Conservation (phyloP, 37 sponge, comb jelly and placozoan species). For the Spongilla lacustris region DNA sequence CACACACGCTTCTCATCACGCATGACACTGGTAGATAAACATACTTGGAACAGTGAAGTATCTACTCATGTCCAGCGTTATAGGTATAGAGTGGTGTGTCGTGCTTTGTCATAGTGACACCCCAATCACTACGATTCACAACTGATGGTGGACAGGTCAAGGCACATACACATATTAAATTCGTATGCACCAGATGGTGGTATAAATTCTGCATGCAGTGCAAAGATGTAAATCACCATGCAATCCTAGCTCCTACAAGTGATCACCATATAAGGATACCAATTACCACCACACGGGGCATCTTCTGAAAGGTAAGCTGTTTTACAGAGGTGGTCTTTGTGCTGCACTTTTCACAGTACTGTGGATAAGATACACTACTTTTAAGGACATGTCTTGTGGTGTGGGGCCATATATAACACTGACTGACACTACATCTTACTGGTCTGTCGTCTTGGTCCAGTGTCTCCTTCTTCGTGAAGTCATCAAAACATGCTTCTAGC, state of each 20-base stretch:
- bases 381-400: too few relatives aligned
- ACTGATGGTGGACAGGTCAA: too few relatives aligned
- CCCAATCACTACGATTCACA: too few relatives aligned
- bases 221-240: too few relatives aligned
- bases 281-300: constrained; percentile 53
- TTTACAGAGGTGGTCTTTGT: constrained; percentile 32
- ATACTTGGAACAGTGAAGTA: too few relatives aligned
- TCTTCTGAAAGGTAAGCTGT: constrained; percentile 56
- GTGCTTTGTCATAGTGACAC: too few relatives aligned
- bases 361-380: neutral
- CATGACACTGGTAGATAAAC: too few relatives aligned
- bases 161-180: too few relatives aligned
- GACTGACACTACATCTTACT: constrained; percentile 18
- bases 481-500: constrained; percentile 33
- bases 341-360: constrained; percentile 72
- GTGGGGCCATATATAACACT: neutral
- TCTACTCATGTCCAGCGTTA: neutral
- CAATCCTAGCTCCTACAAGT: too few relatives aligned
- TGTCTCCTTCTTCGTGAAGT: constrained; percentile 64
- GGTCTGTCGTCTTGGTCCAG: constrained; percentile 73
- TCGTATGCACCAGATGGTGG: too few relatives aligned
- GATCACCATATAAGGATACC: constrained; percentile 39
- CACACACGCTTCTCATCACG: too few relatives aligned
- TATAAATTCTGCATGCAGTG: too few relatives aligned
- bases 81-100: neutral